These are phyloP conservation scores for Entomyzon cyanotis DNA, from an alignment of 2,113 vertebrate species.

Conservation along the genomic window DNA sequence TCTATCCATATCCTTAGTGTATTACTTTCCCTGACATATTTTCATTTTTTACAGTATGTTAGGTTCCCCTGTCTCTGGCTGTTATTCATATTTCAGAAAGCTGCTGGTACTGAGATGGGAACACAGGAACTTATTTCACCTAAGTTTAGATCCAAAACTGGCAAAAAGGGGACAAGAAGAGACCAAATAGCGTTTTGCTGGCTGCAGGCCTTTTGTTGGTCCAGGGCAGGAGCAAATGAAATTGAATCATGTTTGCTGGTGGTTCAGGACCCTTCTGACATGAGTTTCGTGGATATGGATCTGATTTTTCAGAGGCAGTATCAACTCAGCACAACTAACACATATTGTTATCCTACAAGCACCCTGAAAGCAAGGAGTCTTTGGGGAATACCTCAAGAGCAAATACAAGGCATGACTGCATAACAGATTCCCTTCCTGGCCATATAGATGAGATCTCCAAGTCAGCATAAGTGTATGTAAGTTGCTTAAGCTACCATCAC, in stretches of 20 bases:
- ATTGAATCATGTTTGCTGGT: background rate
- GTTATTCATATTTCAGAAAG: background rate
- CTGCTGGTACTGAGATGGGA: background rate
- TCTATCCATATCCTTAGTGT: no score
- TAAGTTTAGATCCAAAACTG: background rate
- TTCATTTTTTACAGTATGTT: background rate
- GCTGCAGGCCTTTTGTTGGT: background rate
- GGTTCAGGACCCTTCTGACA: background rate
- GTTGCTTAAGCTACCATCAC: background rate
- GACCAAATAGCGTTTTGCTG: background rate
- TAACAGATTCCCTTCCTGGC: background rate
- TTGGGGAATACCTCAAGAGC: background rate
- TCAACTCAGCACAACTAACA: background rate
- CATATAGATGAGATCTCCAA: background rate
- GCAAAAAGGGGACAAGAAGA: background rate
- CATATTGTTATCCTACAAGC: background rate
- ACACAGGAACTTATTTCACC: background rate
- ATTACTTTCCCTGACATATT: background rate
- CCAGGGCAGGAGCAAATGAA: background rate
- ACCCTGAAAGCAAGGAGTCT: background rate
- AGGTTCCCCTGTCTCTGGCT: background rate
- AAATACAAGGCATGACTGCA: background rate
- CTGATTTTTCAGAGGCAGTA: background rate
- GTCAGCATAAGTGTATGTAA: background rate
- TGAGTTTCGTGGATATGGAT: rapidly evolving